These are phyloP conservation scores for Grantiella picta DNA, from an alignment of 2,113 vertebrate species.

Conservation along the genomic window DNA sequence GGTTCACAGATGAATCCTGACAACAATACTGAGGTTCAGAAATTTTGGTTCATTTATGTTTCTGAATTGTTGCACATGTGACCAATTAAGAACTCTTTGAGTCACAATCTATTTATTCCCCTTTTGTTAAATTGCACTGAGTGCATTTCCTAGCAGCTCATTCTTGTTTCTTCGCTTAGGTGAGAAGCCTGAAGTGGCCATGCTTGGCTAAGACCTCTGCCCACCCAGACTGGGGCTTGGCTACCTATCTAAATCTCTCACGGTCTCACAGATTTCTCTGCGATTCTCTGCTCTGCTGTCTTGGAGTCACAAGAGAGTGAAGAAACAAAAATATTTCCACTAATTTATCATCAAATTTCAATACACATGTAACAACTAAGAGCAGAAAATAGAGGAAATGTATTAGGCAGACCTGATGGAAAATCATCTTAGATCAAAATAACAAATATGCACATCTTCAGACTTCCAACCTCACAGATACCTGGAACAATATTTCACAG, in stretches of 20 bases:
- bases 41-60: not conserved
- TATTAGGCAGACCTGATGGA: not conserved
- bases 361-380: not conserved
- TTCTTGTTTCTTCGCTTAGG: not conserved
- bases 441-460: not conserved
- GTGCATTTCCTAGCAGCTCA: not conserved
- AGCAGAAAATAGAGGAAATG: not conserved
- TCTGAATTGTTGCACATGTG: not conserved
- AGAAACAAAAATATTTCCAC: not conserved
- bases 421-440: not conserved
- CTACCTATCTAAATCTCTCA: not conserved
- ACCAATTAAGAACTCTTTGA: not conserved
- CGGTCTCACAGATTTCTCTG: not conserved
- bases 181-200: not conserved
- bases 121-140: not conserved
- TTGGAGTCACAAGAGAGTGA: not conserved
- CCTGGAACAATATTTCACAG: not conserved
- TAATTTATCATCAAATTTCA: not conserved
- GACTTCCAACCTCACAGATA: not conserved
- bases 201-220: not conserved
- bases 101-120: not conserved
- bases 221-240: not conserved
- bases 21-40: not conserved
- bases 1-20: not conserved
- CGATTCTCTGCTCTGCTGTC: not conserved